Percentiles rank a stretch among this genome's conserved stretches.
phyloP scores from a whole-genome alignment of 2,888 invertebrate species.

The Petrolisthes manimaculis region DNA sequence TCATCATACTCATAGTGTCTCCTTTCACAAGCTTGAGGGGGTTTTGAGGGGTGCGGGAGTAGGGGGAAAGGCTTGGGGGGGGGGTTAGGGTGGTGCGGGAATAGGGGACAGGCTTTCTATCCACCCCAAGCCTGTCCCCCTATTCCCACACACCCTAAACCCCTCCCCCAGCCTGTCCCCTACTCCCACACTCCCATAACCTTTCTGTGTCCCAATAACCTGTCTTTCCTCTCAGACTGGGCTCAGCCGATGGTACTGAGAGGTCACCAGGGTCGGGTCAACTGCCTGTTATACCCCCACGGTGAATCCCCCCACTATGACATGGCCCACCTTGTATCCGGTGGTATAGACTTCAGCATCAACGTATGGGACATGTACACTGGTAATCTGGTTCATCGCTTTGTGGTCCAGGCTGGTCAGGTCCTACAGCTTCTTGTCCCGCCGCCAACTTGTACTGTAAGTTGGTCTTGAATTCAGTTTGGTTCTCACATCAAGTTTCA shows the following conservation, averaged over 20 bases:
- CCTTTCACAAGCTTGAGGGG: too few species aligned
- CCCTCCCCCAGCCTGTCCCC: too few species aligned
- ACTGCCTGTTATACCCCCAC: constrained; percentile 94
- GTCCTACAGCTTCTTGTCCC: constrained; percentile 94
- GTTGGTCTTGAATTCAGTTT: background rate
- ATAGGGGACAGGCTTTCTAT: too few species aligned
- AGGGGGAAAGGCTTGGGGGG: too few species aligned
- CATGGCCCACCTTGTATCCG: constrained; percentile 89
- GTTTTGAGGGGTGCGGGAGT: too few species aligned
- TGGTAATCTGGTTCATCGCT: constrained; percentile 89
- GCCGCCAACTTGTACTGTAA: constrained; percentile 79
- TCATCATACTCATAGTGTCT: too few species aligned
- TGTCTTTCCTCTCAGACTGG: constrained; percentile 77
- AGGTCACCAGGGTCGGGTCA: constrained; percentile 94
- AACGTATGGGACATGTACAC: constrained; percentile 95
- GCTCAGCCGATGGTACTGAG: constrained; percentile 87
- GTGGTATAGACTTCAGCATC: constrained; percentile 97
- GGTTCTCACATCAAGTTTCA: too few species aligned
- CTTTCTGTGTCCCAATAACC: too few species aligned
- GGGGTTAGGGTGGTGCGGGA: too few species aligned
- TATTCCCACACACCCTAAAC: too few species aligned
- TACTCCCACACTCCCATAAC: too few species aligned
- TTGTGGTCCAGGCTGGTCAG: constrained; percentile 98
- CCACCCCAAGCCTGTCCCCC: too few species aligned
- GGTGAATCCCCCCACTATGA: constrained; percentile 87